A percentile compares a stretch with the other conserved stretches of the same genome.
Evolutionary conservation across 1,140 invertebrate genomes (phyloP).

Genomic region (Reticulitermes speratus): DNA sequence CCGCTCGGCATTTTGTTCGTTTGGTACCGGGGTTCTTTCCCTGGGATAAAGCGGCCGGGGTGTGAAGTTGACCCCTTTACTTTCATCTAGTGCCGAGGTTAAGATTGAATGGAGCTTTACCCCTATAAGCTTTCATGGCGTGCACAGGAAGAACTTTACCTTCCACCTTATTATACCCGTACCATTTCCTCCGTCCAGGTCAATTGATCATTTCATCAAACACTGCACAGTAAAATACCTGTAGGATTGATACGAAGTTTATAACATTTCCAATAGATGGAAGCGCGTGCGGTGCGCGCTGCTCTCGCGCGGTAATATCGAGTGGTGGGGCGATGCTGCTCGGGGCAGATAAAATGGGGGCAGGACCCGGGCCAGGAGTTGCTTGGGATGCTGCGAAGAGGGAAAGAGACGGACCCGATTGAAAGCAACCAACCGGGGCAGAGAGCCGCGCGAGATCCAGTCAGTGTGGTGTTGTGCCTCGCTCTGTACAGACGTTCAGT

Average conservation of each 20-base stretch:
- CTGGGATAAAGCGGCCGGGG: too few species aligned
- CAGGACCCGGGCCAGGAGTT: slow-evolving; percentile 9
- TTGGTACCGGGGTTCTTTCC: too few species aligned
- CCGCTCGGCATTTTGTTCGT: too few species aligned
- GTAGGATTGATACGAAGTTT: background rate
- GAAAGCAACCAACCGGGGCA: background rate
- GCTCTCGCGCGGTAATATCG: background rate
- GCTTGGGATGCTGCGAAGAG: slow-evolving; percentile 4
- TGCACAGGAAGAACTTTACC: too few species aligned
- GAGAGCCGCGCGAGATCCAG: background rate
- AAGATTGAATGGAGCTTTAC: too few species aligned
- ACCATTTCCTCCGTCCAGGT: background rate
- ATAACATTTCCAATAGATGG: background rate
- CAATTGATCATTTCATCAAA: background rate
- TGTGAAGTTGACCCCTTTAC: too few species aligned
- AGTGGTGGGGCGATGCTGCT: background rate
- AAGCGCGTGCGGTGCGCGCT: background rate
- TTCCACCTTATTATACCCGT: too few species aligned
- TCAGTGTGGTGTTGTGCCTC: background rate
- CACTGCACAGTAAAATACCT: background rate
- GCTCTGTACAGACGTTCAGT: background rate
- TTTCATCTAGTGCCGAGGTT: too few species aligned
- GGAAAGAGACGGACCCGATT: background rate
- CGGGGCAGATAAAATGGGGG: slow-evolving; percentile 5
- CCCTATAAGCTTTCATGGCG: too few species aligned